These are phyloP conservation scores for Harpagoxenus sublaevis DNA, from an alignment of 2,888 invertebrate genomes.

Conservation along the genomic window DNA sequence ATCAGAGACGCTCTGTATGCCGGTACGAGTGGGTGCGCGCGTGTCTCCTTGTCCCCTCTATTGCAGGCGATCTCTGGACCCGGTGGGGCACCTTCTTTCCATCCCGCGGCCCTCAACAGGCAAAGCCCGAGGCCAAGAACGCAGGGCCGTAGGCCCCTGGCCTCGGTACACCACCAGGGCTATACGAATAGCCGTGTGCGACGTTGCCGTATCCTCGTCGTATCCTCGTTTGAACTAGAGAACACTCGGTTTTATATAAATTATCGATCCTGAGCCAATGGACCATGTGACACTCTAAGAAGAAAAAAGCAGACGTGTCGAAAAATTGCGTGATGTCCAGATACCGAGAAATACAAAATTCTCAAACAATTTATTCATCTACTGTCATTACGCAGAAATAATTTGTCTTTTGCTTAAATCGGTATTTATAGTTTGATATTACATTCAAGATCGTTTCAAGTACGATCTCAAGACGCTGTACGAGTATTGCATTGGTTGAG, in stretches of 20 bases:
- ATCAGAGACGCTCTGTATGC: slow-evolving; percentile 31
- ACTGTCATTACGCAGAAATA: background rate
- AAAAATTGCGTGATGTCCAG: slow-evolving; percentile 1
- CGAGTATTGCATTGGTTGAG: background rate
- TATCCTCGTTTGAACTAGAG: slow-evolving; percentile 61
- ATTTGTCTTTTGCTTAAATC: background rate
- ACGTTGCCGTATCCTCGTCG: slow-evolving; percentile 79
- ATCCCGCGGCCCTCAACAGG: slow-evolving; percentile 56
- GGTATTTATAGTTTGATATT: background rate
- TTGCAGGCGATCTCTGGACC: slow-evolving; percentile 57
- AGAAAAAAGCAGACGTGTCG: background rate
- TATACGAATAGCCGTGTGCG: slow-evolving; percentile 77
- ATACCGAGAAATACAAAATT: background rate
- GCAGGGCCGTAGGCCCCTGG: slow-evolving; percentile 78
- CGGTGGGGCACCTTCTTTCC: slow-evolving; percentile 69
- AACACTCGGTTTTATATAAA: slow-evolving; percentile 79
- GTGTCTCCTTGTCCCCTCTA: slow-evolving; percentile 73
- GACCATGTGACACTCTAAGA: background rate
- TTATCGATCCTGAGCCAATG: slow-evolving; percentile 67
- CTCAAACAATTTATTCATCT: background rate
- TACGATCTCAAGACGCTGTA: background rate
- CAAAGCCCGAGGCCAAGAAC: slow-evolving; percentile 81
- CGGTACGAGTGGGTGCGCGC: slow-evolving; percentile 75
- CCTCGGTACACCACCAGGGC: slow-evolving; percentile 67
- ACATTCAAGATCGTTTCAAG: background rate